Evolutionary conservation across 2,113 vertebrate species (phyloP).

Genomic region (Nerophis ophidion): DNA sequence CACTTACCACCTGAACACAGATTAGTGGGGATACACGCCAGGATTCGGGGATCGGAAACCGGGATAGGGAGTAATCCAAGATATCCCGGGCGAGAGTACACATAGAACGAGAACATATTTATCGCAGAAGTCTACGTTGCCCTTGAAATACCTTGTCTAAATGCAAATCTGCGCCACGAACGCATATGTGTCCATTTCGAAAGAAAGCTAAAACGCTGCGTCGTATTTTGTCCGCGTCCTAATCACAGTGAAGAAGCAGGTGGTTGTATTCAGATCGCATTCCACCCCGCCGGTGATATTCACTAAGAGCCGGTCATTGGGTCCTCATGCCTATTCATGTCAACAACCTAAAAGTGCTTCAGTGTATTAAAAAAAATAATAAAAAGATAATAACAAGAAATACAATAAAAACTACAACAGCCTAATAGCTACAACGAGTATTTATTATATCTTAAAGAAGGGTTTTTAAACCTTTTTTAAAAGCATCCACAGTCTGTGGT

Average conservation of each 20-base stretch:
- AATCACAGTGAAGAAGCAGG: slow-evolving; percentile 36
- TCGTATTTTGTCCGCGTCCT: slow-evolving; percentile 22
- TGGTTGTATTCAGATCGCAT: slow-evolving; percentile 41
- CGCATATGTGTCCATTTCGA: slow-evolving; percentile 37
- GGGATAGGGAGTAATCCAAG: slow-evolving; percentile 19
- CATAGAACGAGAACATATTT: slow-evolving; percentile 21
- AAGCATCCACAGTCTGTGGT: too few relatives aligned
- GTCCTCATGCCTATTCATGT: slow-evolving; percentile 39
- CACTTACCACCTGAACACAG: slow-evolving; percentile 22
- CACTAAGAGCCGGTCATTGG: slow-evolving; percentile 44
- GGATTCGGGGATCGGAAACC: slow-evolving; percentile 23
- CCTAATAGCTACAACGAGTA: too few relatives aligned
- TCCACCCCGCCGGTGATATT: slow-evolving; percentile 48
- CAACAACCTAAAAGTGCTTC: too few relatives aligned
- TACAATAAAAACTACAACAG: too few relatives aligned
- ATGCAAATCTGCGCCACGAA: slow-evolving; percentile 40
- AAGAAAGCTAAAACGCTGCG: slow-evolving; percentile 23
- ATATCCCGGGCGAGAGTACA: slow-evolving; percentile 24
- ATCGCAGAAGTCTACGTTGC: slow-evolving; percentile 17
- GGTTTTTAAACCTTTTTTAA: too few relatives aligned
- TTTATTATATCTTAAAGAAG: too few relatives aligned
- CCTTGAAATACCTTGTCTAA: slow-evolving; percentile 50
- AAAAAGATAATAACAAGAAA: too few relatives aligned
- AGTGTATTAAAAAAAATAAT: too few relatives aligned
- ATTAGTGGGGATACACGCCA: slow-evolving; percentile 4